These are phyloP conservation scores for Puffinus mauretanicus DNA, from an alignment of 2,113 vertebrate species.

Conservation along the genomic window DNA sequence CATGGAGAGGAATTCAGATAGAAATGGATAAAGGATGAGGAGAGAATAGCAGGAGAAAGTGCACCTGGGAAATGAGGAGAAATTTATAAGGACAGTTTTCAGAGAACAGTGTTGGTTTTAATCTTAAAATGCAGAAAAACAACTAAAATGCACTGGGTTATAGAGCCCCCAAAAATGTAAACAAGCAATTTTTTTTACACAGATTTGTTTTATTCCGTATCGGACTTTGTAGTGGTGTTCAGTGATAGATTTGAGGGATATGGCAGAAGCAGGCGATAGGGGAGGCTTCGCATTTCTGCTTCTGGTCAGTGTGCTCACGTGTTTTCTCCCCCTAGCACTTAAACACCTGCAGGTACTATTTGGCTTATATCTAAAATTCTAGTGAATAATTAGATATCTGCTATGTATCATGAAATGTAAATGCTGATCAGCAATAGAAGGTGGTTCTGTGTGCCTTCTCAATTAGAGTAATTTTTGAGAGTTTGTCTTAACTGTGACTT, in stretches of 20 bases:
- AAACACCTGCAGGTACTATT: not conserved
- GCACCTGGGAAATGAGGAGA: not conserved
- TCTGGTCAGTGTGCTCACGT: accelerated
- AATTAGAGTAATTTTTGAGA: not conserved
- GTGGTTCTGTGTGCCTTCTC: not conserved
- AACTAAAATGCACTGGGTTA: not conserved
- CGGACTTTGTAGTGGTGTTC: not conserved
- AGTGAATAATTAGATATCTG: not conserved
- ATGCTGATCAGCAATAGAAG: not conserved
- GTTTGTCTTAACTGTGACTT: not conserved
- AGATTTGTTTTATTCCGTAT: not conserved
- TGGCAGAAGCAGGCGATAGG: not conserved
- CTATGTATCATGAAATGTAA: not conserved
- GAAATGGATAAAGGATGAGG: not conserved
- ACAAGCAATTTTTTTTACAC: not conserved
- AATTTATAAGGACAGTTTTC: not conserved
- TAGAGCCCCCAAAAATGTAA: not conserved
- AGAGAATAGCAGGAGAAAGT: not conserved
- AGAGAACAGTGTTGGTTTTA: not conserved
- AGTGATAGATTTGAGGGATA: not conserved
- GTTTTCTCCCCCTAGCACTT: not conserved
- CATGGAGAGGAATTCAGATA: not conserved
- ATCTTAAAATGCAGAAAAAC: not conserved
- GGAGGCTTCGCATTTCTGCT: not conserved
- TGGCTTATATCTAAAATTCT: not conserved